Percentiles rank a stretch among this genome's conserved stretches.
phyloP scores from a whole-genome alignment of 1,140 invertebrate genomes.

The Pseudomyrmex dendroicus region DNA sequence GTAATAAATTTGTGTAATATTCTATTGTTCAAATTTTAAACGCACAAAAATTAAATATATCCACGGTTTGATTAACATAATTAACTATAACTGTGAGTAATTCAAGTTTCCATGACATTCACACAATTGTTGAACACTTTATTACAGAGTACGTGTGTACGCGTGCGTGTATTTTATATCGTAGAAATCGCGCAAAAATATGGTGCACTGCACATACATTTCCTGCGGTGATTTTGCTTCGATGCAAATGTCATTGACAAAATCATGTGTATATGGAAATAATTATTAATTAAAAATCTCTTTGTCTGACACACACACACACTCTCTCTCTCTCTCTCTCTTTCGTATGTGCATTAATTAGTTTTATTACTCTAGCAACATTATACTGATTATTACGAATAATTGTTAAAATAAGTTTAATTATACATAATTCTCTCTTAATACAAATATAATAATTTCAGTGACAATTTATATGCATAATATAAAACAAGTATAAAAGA shows the following conservation, averaged over 20 bases:
- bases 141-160: too few relatives aligned
- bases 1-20: not conserved
- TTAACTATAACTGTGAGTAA: constrained; percentile 4
- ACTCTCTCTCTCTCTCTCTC: not conserved
- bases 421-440: not conserved
- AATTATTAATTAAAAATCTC: constrained; percentile 15
- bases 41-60: constrained; percentile 10
- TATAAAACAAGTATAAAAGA: constrained; percentile 9
- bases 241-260: too few relatives aligned
- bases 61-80: not conserved
- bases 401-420: constrained; percentile 4
- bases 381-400: not conserved
- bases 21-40: not conserved
- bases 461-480: not conserved
- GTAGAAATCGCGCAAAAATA: not conserved
- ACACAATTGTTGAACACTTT: not conserved
- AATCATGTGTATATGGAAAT: not conserved
- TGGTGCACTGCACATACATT: too few relatives aligned
- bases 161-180: too few relatives aligned
- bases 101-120: not conserved
- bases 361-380: not conserved
- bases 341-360: not conserved
- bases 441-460: constrained; percentile 1
- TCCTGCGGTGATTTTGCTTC: too few relatives aligned
- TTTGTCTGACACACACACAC: not conserved